Evolutionary conservation across 2,113 vertebrate species (phyloP), one percentile per base, ranked within the genome.

Genomic region (Corythaeola cristata): DNA sequence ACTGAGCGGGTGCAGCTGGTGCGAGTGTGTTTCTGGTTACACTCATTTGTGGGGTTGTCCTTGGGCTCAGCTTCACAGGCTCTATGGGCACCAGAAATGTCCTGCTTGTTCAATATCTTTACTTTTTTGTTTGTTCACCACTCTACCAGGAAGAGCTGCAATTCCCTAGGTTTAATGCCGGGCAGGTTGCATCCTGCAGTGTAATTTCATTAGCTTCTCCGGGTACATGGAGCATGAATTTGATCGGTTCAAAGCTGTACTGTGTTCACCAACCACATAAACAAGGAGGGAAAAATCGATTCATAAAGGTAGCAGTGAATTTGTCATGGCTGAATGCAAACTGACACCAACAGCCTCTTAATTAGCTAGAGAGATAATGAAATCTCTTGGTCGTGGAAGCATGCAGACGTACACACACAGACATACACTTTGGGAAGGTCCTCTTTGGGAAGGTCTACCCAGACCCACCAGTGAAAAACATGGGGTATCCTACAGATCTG

Each of bases 331-430:
- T 83, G 81, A 71, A 20, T 71, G 84, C 56, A 88, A 55, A 58
- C 30, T 50, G 95, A 39, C 72, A 69, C 72, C 33, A 88, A 9
- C 82, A 59, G 47, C 71, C 35, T 83, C 72, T 92, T 80, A 68
- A 96, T 97, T 84, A 90, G 49, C 33, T 8, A 5, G 44, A 64
- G 55, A 53, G 63, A 53, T 60, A 90, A 86, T 50, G 44, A 88
- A 80, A 92, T 52, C 58, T 13, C n/a, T 52, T 5, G 23, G 67
- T 32, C 20, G 5, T 26, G 75, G 66, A 41, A 77, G 85, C 73
- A 9, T 0, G 69, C 19, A 19, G 44, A 12, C 0, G 0, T 8
- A 26, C 62, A 35, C 14, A 21, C 41, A 7, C 2, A 47, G 62
- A 35, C 6, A 5, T 8, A n/a, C 1, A 30, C 59, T 44, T 44